A percentile compares a stretch with the other conserved stretches of the same genome.
Evolutionary conservation across 2,797 vertebrate species (phyloP).

Genomic region (Spheniscus humboldti): DNA sequence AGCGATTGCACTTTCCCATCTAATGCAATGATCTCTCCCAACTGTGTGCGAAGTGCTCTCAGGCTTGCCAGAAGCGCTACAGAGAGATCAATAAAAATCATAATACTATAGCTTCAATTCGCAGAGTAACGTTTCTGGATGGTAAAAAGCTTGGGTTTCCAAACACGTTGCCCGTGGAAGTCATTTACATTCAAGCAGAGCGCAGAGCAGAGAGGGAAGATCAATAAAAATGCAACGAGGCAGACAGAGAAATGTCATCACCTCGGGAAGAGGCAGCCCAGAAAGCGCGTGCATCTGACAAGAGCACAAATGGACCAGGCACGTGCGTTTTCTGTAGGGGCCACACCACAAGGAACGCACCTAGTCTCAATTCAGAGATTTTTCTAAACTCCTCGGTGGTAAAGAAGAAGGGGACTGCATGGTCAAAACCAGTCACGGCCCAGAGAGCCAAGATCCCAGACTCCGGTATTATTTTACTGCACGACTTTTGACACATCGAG

Average conservation of each 20-base stretch:
- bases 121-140: neutral
- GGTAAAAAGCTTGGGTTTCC: neutral
- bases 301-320: neutral
- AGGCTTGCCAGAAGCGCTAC: neutral
- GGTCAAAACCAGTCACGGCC: neutral
- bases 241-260: neutral
- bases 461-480: neutral
- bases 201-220: neutral
- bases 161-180: neutral
- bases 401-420: neutral
- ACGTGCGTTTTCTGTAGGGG: fast-evolving
- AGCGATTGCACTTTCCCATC: neutral
- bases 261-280: neutral
- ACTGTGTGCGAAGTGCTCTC: fast-evolving
- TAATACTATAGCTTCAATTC: neutral
- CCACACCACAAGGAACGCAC: fast-evolving
- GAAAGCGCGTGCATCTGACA: fast-evolving
- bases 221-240: constrained; percentile 23
- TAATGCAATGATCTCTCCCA: neutral
- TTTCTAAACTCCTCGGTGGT: fast-evolving
- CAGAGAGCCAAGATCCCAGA: too few species aligned
- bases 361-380: too few species aligned
- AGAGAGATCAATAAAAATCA: neutral
- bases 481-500: fast-evolving
- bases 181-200: neutral